phyloP scores from a whole-genome alignment of 2,888 invertebrate genomes.

The Apamea sordens region DNA sequence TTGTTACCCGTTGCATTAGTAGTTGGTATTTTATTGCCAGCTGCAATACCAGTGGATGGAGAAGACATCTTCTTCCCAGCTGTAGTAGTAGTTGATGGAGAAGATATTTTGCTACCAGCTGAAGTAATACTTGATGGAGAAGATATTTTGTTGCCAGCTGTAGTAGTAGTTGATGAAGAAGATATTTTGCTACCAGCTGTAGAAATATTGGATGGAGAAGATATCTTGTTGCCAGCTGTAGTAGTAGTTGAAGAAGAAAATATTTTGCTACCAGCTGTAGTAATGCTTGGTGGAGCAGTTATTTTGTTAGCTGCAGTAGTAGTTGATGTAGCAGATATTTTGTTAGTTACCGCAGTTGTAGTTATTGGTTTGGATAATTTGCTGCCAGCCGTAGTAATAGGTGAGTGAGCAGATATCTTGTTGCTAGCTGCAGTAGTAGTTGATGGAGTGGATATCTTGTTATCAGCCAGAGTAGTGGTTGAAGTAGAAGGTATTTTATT shows the following conservation, averaged over 20 bases:
- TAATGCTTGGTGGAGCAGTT: background rate
- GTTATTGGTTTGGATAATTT: constrained; percentile 12
- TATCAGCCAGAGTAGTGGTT: background rate
- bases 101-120: constrained; percentile 5
- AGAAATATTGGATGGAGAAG: background rate
- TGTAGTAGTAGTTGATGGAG: background rate
- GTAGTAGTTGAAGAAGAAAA: background rate
- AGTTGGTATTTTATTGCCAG: constrained; percentile 9
- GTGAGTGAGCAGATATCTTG: constrained; percentile 6
- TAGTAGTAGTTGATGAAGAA: background rate
- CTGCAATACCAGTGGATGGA: background rate
- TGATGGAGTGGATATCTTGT: constrained; percentile 3
- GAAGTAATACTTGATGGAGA: background rate
- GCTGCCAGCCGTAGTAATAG: background rate
- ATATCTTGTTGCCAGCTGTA: background rate
- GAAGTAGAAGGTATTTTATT: constrained; percentile 19
- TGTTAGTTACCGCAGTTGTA: background rate
- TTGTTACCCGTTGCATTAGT: background rate
- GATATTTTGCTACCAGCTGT: constrained; percentile 2
- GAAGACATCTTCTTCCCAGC: background rate
- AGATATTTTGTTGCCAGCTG: constrained; percentile 6
- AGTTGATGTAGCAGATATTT: constrained; percentile 2
- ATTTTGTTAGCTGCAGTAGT: constrained; percentile 19
- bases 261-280: constrained; percentile 6
- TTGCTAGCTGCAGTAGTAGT: background rate